Evolutionary conservation across 2,797 vertebrate species (phyloP).

Genomic region (Lindbergichthys nudifrons): DNA sequence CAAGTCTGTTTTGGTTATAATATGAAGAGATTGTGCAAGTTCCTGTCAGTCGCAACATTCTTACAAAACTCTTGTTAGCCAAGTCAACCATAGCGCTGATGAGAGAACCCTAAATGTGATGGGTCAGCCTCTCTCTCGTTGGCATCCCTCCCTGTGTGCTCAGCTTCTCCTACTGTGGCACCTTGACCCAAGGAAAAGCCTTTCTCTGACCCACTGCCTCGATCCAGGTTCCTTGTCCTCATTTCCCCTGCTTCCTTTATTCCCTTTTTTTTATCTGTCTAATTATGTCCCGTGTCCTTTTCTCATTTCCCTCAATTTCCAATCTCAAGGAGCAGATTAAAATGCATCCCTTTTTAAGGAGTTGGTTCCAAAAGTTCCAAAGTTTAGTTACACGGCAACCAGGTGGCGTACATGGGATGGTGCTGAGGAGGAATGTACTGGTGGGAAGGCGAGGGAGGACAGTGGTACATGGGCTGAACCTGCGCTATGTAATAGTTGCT

Average conservation of each 20-base stretch:
- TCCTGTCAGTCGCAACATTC: slow-evolving; percentile 17
- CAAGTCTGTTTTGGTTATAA: slow-evolving; percentile 30
- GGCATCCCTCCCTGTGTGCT: slow-evolving; percentile 37
- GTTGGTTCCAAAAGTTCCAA: slow-evolving; percentile 21
- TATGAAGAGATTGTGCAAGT: slow-evolving; percentile 24
- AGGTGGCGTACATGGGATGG: slow-evolving; percentile 91
- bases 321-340: slow-evolving; percentile 22
- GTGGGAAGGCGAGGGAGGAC: slow-evolving; percentile 83
- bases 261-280: slow-evolving; percentile 25
- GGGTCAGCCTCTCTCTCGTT: slow-evolving; percentile 36
- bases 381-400: slow-evolving; percentile 96
- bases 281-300: slow-evolving; percentile 8
- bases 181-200: slow-evolving; percentile 29
- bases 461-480: slow-evolving; percentile 92
- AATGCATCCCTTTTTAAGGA: slow-evolving; percentile 20
- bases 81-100: slow-evolving; percentile 10
- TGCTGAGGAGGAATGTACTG: slow-evolving; percentile 79
- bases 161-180: slow-evolving; percentile 37
- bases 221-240: slow-evolving; percentile 47
- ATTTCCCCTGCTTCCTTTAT: slow-evolving; percentile 34
- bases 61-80: slow-evolving; percentile 8
- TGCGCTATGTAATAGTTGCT: slow-evolving; percentile 98
- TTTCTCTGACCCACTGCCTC: slow-evolving; percentile 28
- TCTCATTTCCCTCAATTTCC: slow-evolving; percentile 29
- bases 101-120: slow-evolving; percentile 21